Conservation (phyloP, 2,113 vertebrate species). For the Gallinago jamesoni region DNA sequence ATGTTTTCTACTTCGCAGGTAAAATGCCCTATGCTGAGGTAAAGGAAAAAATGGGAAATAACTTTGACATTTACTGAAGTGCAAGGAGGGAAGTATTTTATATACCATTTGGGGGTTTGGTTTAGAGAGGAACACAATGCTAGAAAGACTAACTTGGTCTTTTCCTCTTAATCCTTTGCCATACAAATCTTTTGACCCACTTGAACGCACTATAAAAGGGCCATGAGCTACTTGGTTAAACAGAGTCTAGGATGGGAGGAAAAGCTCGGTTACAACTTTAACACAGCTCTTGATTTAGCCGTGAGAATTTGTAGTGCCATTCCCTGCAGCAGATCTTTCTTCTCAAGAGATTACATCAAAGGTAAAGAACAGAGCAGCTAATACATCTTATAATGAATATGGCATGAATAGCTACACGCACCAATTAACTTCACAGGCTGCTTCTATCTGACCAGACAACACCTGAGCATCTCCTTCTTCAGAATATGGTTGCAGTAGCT, state of each 20-base stretch:
- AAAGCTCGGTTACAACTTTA: conserved; percentile 42
- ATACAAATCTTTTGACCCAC: conserved; percentile 56
- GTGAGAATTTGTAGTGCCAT: not conserved
- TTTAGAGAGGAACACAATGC: conserved; percentile 35
- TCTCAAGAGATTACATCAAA: conserved; percentile 19
- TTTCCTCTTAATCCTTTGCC: conserved; percentile 61
- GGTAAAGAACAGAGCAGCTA: conserved; percentile 58
- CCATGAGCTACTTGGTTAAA: conserved; percentile 48
- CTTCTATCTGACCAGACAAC: not conserved
- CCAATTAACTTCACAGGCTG: not conserved
- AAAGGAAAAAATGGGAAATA: conserved; percentile 18
- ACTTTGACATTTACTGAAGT: not conserved
- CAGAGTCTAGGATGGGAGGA: not conserved
- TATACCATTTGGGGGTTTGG: not conserved
- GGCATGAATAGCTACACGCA: not conserved
- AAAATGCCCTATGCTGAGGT: not conserved
- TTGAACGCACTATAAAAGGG: conserved; percentile 52
- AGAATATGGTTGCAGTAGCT: not conserved
- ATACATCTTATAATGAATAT: not conserved
- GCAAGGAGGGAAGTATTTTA: not conserved
- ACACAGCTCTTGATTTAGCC: conserved; percentile 1
- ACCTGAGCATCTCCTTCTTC: not conserved
- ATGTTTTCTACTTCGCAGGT: not conserved
- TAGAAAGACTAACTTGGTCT: conserved; percentile 42
- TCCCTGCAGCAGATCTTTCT: conserved; percentile 24